Evolutionary conservation across 2,888 invertebrate species (phyloP), one percentile per base, ranked within the genome.

Genomic region (Dasypogon diadema): DNA sequence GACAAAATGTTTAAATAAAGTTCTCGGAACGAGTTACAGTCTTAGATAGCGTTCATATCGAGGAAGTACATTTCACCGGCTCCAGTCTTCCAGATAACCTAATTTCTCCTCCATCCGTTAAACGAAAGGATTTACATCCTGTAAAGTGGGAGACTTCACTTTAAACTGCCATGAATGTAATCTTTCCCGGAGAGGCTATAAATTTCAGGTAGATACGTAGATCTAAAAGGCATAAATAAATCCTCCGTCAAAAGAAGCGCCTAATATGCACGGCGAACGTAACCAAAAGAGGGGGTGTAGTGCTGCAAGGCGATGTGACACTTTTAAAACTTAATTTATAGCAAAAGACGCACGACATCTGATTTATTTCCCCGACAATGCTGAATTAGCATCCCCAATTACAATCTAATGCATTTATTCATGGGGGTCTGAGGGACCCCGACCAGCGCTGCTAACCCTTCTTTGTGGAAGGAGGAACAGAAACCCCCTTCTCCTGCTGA

Each of bases 371-470:
- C 63, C 73, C 70, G 77, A 77, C 75, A 78, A 68, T 76, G 75
- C 77, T 77, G 79, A 79, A 79, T 80, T 78, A 79, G 77, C 79
- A 77, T 79, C 77, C 78, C 76, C 77, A 79, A 79, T 79, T 79
- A 79, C 80, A 79, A 77, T 78, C 78, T 79, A 78, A 79, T 78
- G 78, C 77, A 78, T 78, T 78, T 77, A 79, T 77, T 76, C 78
- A 77, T 76, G 76, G 74, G 75, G 63, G 63, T 4, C 22, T 24
- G 46, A 18, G 65, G 26, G n/a, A 24, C 26, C 24, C n/a, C 1
- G 6, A 5, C 8, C 14, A 21, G 8, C 12, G 16, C 51, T 16
- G 4, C 14, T 3, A 8, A 5, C 51, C 51, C 18, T 16, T 2
- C n/a, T 21, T 21, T 18, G 51, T 21, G 51, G 6, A 3, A 5